A percentile compares a stretch with the other conserved stretches of the same genome.
Evolutionary conservation across 2,797 vertebrate genomes (phyloP).

Genomic region (Poeciliopsis turneri): DNA sequence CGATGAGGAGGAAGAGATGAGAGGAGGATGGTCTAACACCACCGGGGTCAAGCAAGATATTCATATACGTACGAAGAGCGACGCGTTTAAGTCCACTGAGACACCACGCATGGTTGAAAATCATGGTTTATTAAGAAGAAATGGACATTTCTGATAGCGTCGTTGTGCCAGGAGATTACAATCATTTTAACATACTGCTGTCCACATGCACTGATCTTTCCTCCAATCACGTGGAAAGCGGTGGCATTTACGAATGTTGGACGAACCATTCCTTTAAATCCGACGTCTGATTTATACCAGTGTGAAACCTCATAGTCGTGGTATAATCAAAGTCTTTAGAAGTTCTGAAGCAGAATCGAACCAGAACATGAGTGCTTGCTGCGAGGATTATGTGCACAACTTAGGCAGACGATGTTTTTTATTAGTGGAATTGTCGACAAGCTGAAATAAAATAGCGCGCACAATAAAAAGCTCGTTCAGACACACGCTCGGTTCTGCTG

Average conservation of each 20-base stretch:
- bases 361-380: background rate
- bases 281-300: background rate
- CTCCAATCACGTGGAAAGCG: background rate
- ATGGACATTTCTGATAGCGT: background rate
- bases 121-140: background rate
- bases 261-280: background rate
- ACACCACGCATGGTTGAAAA: background rate
- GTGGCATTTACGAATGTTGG: background rate
- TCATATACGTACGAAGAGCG: background rate
- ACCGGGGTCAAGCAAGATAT: conserved; percentile 4
- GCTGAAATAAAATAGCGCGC: background rate
- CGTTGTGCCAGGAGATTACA: background rate
- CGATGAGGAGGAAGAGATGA: background rate
- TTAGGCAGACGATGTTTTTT: background rate
- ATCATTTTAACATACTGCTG: background rate
- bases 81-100: background rate
- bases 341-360: background rate
- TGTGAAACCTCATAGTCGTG: background rate
- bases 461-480: background rate
- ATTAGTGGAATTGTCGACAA: background rate
- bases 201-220: background rate
- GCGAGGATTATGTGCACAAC: background rate
- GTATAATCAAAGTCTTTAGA: background rate
- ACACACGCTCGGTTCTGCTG: background rate
- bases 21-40: conserved; percentile 4